Evolutionary conservation across 2,888 invertebrate genomes (phyloP), one percentile per base, ranked within the genome.

Genomic region (Agrochola circellaris): DNA sequence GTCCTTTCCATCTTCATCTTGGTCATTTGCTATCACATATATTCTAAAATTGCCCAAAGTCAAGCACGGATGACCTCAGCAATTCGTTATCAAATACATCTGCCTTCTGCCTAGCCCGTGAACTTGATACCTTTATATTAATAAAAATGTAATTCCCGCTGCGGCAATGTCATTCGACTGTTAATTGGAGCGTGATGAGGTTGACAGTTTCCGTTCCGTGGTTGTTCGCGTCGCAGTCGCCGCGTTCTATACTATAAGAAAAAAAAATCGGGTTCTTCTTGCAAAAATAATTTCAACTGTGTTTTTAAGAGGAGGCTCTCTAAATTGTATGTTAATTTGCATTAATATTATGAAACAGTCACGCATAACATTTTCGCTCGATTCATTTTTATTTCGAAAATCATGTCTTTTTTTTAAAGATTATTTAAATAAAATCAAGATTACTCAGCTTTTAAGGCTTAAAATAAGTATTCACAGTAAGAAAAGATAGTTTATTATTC

Each of bases 131-230:
- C 34, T 54, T 56, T 51, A 17, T 74, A 60, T 75, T 72, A 76
- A 82, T 48, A 73, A 20, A 80, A 86, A 71, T 48, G n/a, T 42
- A 11, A 38, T 71, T 73, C 73, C 61, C 67, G 30, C 67, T 48
- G 56, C 77, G 56, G 73, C 88, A 86, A 82, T 89, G 88, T 85
- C 88, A 85, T 86, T 87, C 80, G 84, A 61, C 72, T 84, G 87
- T 64, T 81, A 89, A 91, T 83, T 89, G 85, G 91, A 91, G 90
- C 91, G 86, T 89, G 82, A 62, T 71, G 81, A 75, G 65, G 66
- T 75, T 70, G 89, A 83, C 89, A 79, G 83, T 84, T 84, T 88
- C 87, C 79, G 79, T 83, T 87, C 77, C 74, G 75, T 58, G 38
- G 67, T 1, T 58, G 67, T 58, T 62, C 81, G 61, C 78, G 69